Base-by-base conservation (phyloP, 2,888 invertebrate genomes). In the Sinodicranocentrus sp. region DNA sequence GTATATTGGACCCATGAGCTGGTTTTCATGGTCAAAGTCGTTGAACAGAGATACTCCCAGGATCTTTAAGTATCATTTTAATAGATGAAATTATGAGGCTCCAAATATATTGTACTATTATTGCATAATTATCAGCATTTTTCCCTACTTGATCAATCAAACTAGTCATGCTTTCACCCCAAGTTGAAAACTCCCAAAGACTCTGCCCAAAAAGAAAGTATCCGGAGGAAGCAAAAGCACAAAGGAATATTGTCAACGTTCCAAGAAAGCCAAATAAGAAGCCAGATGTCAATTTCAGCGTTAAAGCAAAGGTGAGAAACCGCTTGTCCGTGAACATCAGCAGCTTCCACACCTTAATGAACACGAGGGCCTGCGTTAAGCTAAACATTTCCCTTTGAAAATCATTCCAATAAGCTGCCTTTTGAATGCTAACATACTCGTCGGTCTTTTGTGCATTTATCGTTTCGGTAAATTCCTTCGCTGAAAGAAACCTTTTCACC, bases 371-470 rank as follows among this genome's bases (percentile, higher is more conserved):
- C 19, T 78, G 84, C 0, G 84, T 72, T 2, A 82, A 19, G 43
- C 85, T 76, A 33, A 85, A 86, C 17, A 78, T 44, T 0, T 39
- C 68, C 10, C 54, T 25, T 10, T 77, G 70, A 21, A 82, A 28
- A n/a, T 78, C 54, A 65, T 68, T 72, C 86, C 85, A 87, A 10
- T 71, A 61, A 1, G 84, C 79, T 13, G 68, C 67, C 1, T 13
- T 25, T 33, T 87, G 87, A 19, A 87, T 71, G 54, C 71, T 85
- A 19, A 85, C 33, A 25, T 75, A 86, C 25, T 87, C 80, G 28
- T 84, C 82, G 0, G 82, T 72, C 26, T 63, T 57, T 52, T 28
- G 15, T 15, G 6, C 13, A 33, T 85, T 79, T 33, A 87, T 21
- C 1, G 54, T 10, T 8, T 84, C 43, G 0, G 33, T 25, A 21